Evolutionary conservation across 2,888 invertebrate species (phyloP).

Genomic region (Noctua pronuba): DNA sequence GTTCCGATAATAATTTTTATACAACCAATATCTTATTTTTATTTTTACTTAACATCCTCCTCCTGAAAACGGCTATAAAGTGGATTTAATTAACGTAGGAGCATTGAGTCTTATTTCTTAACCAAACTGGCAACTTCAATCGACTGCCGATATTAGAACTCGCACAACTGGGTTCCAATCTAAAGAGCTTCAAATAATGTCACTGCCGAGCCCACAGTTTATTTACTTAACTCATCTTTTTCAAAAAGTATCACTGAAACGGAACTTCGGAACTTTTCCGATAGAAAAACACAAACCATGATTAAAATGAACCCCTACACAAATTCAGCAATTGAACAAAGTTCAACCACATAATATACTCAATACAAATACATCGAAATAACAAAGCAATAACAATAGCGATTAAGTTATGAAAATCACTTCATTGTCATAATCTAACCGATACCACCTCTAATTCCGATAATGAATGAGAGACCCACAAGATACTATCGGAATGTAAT

Average conservation of each 20-base stretch:
- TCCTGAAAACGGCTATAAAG: not conserved
- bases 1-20: not conserved
- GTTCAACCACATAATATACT: not conserved
- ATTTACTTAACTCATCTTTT: not conserved
- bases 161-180: not conserved
- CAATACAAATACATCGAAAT: constrained; percentile 37
- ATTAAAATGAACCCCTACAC: not conserved
- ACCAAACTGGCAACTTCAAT: not conserved
- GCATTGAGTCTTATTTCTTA: not conserved
- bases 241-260: not conserved
- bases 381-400: constrained; percentile 53
- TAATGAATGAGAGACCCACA: constrained; percentile 77
- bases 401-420: constrained; percentile 70
- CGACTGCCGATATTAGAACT: not conserved
- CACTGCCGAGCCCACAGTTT: not conserved
- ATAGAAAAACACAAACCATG: not conserved
- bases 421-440: constrained; percentile 71
- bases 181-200: not conserved
- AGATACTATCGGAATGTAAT: constrained; percentile 79
- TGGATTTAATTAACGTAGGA: not conserved
- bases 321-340: not conserved
- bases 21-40: too few relatives aligned
- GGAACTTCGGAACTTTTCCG: too few relatives aligned
- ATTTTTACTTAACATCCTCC: not conserved
- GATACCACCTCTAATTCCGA: constrained; percentile 76